Conservation (phyloP, 2,113 vertebrate genomes). For the Trematocara unimaculatum region DNA sequence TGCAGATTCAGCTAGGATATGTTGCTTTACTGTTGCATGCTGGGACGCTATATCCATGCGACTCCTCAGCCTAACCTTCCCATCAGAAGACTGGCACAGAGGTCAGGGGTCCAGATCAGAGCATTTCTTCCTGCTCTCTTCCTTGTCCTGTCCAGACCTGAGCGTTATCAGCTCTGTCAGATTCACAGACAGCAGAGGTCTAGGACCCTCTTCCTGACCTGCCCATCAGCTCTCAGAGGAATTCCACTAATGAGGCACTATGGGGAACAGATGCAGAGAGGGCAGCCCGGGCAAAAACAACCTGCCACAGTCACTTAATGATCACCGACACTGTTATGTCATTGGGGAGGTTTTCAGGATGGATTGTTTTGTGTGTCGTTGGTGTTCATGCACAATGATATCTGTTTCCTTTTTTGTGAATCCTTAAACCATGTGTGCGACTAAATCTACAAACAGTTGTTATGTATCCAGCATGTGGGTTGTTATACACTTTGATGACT, state of each 20-base stretch:
- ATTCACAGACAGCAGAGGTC: constrained; percentile 52
- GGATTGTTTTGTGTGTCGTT: background rate
- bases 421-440: background rate
- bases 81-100: constrained; percentile 27
- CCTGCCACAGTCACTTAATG: constrained; percentile 65
- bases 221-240: constrained; percentile 53
- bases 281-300: constrained; percentile 56
- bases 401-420: background rate
- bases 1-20: background rate
- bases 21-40: background rate
- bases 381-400: background rate
- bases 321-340: constrained; percentile 43
- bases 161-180: constrained; percentile 67
- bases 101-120: constrained; percentile 32
- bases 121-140: background rate
- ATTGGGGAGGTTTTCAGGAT: background rate
- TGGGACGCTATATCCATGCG: background rate
- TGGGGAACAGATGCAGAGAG: constrained; percentile 65
- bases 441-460: background rate
- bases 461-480: background rate
- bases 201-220: constrained; percentile 55
- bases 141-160: constrained; percentile 31
- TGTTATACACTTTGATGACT: constrained; percentile 2
- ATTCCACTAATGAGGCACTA: constrained; percentile 65
- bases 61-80: background rate